phyloP scores from a whole-genome alignment of 2,797 vertebrate genomes.

The Ptychadena robeensis region DNA sequence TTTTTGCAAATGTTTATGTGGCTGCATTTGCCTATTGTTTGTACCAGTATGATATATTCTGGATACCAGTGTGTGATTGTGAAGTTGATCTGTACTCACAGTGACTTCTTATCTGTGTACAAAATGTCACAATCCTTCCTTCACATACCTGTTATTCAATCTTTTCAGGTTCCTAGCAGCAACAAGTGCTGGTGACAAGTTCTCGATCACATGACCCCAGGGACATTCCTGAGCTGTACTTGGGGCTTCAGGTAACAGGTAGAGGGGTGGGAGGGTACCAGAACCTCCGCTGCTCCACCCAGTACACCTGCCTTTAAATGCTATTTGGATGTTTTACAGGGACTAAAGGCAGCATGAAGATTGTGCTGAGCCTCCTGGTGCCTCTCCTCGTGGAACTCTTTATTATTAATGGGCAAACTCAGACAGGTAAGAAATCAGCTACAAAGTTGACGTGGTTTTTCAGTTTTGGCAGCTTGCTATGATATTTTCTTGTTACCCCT shows the following conservation, averaged over 20 bases:
- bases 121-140: background rate
- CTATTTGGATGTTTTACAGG: constrained; percentile 25
- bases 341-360: constrained; percentile 41
- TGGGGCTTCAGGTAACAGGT: constrained; percentile 36
- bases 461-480: too few species aligned
- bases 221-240: constrained; percentile 7
- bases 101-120: background rate
- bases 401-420: background rate
- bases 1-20: too few species aligned
- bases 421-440: background rate
- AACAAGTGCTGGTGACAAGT: background rate
- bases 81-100: background rate
- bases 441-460: too few species aligned
- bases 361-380: constrained; percentile 2
- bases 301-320: constrained; percentile 17
- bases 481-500: too few species aligned
- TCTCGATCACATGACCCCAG: background rate
- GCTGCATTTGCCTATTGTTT: too few species aligned
- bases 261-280: background rate
- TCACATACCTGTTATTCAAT: background rate
- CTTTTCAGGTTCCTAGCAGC: background rate
- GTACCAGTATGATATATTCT: background rate
- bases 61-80: background rate
- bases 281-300: constrained; percentile 24
- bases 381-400: constrained; percentile 17